Evolutionary conservation across 2,113 vertebrate genomes (phyloP), one percentile per base, ranked within the genome.

Genomic region (Ia io): DNA sequence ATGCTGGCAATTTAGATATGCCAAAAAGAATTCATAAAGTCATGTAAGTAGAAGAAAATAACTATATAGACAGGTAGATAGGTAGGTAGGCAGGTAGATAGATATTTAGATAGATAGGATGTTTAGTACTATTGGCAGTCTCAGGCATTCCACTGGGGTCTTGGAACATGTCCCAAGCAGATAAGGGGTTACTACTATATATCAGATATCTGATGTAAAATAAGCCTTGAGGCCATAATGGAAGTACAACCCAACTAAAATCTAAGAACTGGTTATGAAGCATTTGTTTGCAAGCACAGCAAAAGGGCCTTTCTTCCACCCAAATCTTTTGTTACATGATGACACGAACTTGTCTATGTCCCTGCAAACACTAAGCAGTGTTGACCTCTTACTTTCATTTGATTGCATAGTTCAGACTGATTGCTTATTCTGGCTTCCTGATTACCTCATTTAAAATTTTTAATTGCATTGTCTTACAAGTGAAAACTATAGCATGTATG

Each of bases 391-490:
- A 85, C 63, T 97, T 67, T 71, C 74, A 91, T 84, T 49, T 96
- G 74, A 96, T 93, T 97, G 74, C 93, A 71, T 40, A 90, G 87
- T 96, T 92, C 69, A 96, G 93, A 92, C 80, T 95, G 97, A 98
- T 96, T 97, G 94, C 84, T 97, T 96, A 74, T 71, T 96, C 91
- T 80, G 93, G 96, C 93, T 97, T 95, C 96, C 92, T 97, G 97
- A 98, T 97, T 97, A 97, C 85, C 79, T 96, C 76, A 83, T 94
- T 97, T 96, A 96, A 98, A 97, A 80, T 61, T 93, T 95, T 94
- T 97, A 98, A 98, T 97, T 98, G 95, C 97, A 97, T 95, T 98
- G 96, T 91, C 97, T 97, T 96, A 85, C 93, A 96, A 97, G 23
- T 35, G 83, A 96, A 84, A 88, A 76, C 83, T 95, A 96, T 96